Evolutionary conservation across 2,888 invertebrate genomes (phyloP), one percentile per base, ranked within the genome.

Genomic region (Timandra comae): DNA sequence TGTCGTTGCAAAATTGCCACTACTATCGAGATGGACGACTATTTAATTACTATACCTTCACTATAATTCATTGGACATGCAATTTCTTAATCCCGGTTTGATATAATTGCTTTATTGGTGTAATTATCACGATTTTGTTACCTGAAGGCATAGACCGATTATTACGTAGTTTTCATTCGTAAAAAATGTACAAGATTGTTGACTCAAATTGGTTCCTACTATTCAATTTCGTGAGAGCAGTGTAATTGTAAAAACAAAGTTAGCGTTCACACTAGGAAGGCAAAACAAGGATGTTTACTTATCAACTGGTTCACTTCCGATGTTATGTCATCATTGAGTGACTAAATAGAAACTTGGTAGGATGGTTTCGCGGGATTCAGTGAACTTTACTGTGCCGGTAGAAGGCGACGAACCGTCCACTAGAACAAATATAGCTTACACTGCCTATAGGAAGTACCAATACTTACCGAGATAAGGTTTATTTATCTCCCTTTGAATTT

Each of bases 331-430:
- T 32, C 35, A 42, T 38, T 31, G 22, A 35, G 22, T 46, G 49
- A 38, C 30, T 46, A 49, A 53, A 63, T 52, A 60, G 35, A 57
- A 63, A 64, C 57, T 55, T 51, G 64, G 57, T 43, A 43, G 33
- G 45, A 46, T 51, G 45, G 63, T 75, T 78, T 79, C 56, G 80
- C 76, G 53, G 63, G 57, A 46, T 47, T 55, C 47, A 43, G 59
- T 66, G 67, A 73, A 69, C 68, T 67, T 59, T 62, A 65, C 68
- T 54, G 59, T 58, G 56, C 63, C 52, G 46, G 49, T 53, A 53
- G 27, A 41, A 27, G 38, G 52, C 60, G 49, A 54, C 69, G 72
- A 75, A 74, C 79, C 67, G 61, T 63, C 61, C 45, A 45, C 8
- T 45, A 63, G 53, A 66, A 51, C 70, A 80, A 79, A 81, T 53